Evolutionary conservation across 2,113 vertebrate genomes (phyloP).

Genomic region (Bombycilla garrulus): DNA sequence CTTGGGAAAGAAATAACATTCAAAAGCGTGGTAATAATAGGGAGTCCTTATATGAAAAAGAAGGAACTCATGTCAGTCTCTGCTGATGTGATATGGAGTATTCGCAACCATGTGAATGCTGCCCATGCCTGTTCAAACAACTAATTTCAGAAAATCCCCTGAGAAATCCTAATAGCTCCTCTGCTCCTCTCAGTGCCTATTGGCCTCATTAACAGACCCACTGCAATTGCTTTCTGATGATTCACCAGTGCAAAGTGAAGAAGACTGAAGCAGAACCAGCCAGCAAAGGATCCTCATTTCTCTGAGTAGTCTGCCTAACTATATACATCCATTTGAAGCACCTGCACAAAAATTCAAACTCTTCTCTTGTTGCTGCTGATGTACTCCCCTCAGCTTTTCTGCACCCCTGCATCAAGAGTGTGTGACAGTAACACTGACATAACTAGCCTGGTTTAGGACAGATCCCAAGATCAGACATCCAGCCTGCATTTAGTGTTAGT

Average conservation of each 20-base stretch:
- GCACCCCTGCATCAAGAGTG: background rate
- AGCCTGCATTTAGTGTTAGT: background rate
- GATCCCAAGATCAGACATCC: background rate
- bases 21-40: background rate
- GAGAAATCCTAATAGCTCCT: background rate
- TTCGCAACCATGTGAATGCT: background rate
- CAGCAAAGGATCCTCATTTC: background rate
- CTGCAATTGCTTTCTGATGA: background rate
- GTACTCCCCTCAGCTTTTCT: background rate
- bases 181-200: background rate
- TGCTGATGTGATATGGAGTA: background rate
- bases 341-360: background rate
- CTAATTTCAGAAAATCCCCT: background rate
- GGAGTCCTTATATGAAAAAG: background rate
- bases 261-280: background rate
- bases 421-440: background rate
- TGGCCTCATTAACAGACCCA: background rate
- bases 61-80: background rate
- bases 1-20: background rate
- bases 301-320: background rate
- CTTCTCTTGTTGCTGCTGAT: background rate
- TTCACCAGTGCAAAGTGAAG: background rate
- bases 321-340: background rate
- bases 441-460: background rate
- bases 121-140: background rate